Evolutionary conservation across 1,140 invertebrate species (phyloP).

Genomic region (Yoshiicerus persimilis): DNA sequence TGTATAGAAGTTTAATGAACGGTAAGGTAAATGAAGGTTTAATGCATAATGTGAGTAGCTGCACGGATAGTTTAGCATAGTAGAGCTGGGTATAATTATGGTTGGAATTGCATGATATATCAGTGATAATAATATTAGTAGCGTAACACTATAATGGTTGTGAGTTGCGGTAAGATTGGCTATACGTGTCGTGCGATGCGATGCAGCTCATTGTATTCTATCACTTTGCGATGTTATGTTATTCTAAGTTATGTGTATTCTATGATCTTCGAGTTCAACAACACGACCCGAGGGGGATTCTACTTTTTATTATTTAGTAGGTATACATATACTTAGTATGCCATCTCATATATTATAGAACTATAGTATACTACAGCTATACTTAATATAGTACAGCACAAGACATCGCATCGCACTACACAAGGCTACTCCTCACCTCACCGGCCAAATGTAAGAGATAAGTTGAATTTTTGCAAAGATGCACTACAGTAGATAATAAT

Average conservation of each 20-base stretch:
- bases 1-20: too few relatives aligned
- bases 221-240: not conserved
- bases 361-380: not conserved
- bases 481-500: not conserved
- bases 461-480: not conserved
- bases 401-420: not conserved
- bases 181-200: not conserved
- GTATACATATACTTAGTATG: too few relatives aligned
- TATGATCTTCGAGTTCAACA: slow-evolving; percentile 17
- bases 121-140: not conserved
- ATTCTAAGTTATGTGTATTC: not conserved
- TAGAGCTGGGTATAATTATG: not conserved
- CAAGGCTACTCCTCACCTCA: not conserved
- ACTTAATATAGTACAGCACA: not conserved
- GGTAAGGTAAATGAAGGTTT: too few relatives aligned
- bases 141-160: not conserved
- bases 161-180: not conserved
- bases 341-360: not conserved
- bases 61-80: too few relatives aligned
- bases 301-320: not conserved
- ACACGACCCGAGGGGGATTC: slow-evolving; percentile 19
- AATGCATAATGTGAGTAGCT: too few relatives aligned
- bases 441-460: not conserved
- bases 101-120: not conserved
- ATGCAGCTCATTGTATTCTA: not conserved